Base-by-base conservation (phyloP, 2,113 vertebrate species). In the Chlamydotis undulata region DNA sequence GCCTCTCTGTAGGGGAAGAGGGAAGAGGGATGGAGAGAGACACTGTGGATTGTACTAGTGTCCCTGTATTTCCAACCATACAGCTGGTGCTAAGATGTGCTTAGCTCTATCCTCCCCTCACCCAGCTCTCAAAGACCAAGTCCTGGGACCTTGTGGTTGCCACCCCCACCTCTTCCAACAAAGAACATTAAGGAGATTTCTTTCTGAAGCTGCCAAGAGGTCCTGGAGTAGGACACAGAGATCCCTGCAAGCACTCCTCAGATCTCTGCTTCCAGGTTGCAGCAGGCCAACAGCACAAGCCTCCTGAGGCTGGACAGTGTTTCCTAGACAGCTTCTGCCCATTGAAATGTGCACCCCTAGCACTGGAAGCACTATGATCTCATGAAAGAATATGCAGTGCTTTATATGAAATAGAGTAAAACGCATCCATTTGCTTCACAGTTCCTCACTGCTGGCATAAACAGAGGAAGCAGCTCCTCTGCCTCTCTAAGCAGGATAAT, bases 1-100 rank as follows among this genome's bases (percentile, higher is more conserved):
- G 28, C 8, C 28, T 63, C n/a, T 13, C 24, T 39, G 16, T 33
- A 7, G 3, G 2, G 6, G 12, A 15, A 19, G 3, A 1, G 4
- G 29, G 8, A 76, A 81, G n/a, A 10, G 22, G n/a, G 41, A 65
- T 61, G 69, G 22, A 63, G 28, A 6, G 33, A 88, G n/a, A 77
- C 12, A 50, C 19, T 35, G 35, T 11, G 71, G 41, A 29, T 28
- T 14, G 5, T 25, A 63, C 12, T 19, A 26, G 6, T 9, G 14
- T 29, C 43, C 9, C 2, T 50, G 26, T 12, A 25, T 35, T 77
- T 78, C 39, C 74, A 85, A 60, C 8, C 33, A 70, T 52, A 49
- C 5, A 47, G 67, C 19, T 75, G 52, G 57, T 52, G 49, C 24
- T 45, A 90, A 69, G 18, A 47, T 22, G 19, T 23, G 8, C 21